phyloP scores from a whole-genome alignment of 2,113 vertebrate genomes.

The Mustela lutreola region DNA sequence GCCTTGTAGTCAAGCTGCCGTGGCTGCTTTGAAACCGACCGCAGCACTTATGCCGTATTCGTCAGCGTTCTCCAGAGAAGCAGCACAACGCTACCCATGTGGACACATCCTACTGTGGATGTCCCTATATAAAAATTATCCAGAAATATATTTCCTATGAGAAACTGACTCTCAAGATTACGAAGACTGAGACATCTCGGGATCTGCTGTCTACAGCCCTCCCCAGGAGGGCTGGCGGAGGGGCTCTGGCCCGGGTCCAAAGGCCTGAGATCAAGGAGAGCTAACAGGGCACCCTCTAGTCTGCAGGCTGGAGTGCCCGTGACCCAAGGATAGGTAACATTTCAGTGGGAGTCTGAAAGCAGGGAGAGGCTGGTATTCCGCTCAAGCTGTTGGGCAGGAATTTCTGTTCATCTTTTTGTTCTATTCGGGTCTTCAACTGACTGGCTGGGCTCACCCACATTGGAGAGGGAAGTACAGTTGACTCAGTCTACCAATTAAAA shows the following conservation, averaged over 20 bases:
- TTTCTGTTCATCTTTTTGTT: rapidly evolving
- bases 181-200: not conserved
- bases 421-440: not conserved
- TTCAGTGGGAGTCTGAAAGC: no score
- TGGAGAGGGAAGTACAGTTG: rapidly evolving
- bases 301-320: no score
- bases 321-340: rapidly evolving
- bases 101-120: rapidly evolving
- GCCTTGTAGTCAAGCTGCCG: rapidly evolving
- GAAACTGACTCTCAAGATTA: not conserved
- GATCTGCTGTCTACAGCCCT: rapidly evolving
- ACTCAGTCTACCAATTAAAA: rapidly evolving
- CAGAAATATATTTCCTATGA: not conserved
- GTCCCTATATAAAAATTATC: not conserved
- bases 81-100: rapidly evolving
- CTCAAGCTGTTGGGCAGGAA: not conserved
- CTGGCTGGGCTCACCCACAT: rapidly evolving
- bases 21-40: not conserved
- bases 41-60: rapidly evolving
- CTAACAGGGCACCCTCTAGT: rapidly evolving
- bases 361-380: rapidly evolving
- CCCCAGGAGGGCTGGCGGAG: rapidly evolving
- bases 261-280: no score
- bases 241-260: not conserved
- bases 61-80: not conserved